phyloP scores from a whole-genome alignment of 1,140 invertebrate genomes.

The Oncopeltus fasciatus region DNA sequence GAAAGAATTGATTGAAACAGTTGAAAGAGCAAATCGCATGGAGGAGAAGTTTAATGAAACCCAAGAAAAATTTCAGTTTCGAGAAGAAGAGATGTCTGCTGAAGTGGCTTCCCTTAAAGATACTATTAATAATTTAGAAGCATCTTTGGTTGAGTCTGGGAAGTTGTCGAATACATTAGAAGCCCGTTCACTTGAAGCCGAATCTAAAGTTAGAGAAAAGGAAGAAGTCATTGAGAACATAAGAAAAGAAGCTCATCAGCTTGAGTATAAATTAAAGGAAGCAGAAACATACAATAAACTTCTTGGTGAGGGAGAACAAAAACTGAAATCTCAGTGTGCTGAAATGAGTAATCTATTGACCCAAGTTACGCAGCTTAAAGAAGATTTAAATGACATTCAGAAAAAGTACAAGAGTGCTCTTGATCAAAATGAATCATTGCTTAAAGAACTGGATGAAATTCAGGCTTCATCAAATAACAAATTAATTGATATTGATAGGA shows the following conservation, averaged over 20 bases:
- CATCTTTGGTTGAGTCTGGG: conserved; percentile 28
- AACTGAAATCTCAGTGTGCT: conserved; percentile 33
- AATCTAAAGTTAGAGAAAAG: conserved; percentile 21
- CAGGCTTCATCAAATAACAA: conserved; percentile 18
- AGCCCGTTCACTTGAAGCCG: conserved; percentile 15
- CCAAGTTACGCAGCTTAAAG: conserved; percentile 7
- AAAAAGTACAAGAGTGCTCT: conserved; percentile 5
- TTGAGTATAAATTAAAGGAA: conserved; percentile 15
- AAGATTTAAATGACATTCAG: background rate
- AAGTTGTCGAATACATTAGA: conserved; percentile 25
- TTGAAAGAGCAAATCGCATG: conserved; percentile 8
- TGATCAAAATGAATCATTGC: conserved; percentile 6
- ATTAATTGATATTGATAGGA: conserved; percentile 36
- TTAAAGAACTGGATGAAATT: background rate
- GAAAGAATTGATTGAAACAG: conserved; percentile 15
- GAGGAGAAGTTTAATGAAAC: conserved; percentile 24
- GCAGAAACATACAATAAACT: conserved; percentile 4
- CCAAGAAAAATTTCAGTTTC: conserved; percentile 31
- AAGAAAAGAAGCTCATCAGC: conserved; percentile 22
- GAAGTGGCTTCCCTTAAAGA: conserved; percentile 24
- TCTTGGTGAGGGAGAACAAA: conserved; percentile 27
- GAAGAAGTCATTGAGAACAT: conserved; percentile 25
- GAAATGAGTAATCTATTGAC: conserved; percentile 30
- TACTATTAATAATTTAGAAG: background rate
- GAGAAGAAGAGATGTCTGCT: conserved; percentile 29